These are phyloP conservation scores for Vireo griseus DNA, from an alignment of 2,797 vertebrate species.

Conservation along the genomic window DNA sequence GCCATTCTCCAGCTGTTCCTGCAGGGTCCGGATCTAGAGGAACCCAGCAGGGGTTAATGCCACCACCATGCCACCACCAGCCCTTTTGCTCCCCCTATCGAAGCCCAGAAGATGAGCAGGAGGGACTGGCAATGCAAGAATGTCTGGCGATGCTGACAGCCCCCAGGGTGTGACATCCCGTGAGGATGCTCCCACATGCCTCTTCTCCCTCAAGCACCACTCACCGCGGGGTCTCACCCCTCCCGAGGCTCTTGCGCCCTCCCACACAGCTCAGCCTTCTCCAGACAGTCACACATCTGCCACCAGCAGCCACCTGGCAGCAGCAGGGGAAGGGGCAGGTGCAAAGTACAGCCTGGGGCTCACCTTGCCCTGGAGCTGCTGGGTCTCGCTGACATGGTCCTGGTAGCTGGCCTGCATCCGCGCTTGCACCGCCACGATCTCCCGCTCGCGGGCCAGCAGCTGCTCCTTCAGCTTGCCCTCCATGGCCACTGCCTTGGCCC, in stretches of 20 bases:
- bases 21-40: conserved; percentile 81
- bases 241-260: not conserved
- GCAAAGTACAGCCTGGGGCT: not conserved
- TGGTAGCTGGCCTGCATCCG: conserved; percentile 95
- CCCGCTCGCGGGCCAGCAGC: conserved; percentile 83
- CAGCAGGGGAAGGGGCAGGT: not conserved
- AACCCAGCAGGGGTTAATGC: not conserved
- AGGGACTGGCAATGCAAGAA: not conserved
- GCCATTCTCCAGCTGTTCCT: conserved; percentile 93
- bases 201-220: not conserved
- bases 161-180: not conserved
- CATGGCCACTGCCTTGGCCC: conserved; percentile 77
- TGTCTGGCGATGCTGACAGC: not conserved
- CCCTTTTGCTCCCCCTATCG: not conserved
- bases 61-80: accelerated
- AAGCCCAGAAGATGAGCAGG: not conserved
- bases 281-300: not conserved
- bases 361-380: conserved; percentile 91
- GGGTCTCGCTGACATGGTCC: conserved; percentile 86
- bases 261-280: not conserved
- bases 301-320: not conserved
- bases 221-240: accelerated
- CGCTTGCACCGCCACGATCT: conserved; percentile 84
- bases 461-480: conserved; percentile 90
- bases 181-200: accelerated